A percentile compares a stretch with the other conserved stretches of the same genome.
phyloP scores from a whole-genome alignment of 2,113 vertebrate genomes.

The Cyprinus carpio region DNA sequence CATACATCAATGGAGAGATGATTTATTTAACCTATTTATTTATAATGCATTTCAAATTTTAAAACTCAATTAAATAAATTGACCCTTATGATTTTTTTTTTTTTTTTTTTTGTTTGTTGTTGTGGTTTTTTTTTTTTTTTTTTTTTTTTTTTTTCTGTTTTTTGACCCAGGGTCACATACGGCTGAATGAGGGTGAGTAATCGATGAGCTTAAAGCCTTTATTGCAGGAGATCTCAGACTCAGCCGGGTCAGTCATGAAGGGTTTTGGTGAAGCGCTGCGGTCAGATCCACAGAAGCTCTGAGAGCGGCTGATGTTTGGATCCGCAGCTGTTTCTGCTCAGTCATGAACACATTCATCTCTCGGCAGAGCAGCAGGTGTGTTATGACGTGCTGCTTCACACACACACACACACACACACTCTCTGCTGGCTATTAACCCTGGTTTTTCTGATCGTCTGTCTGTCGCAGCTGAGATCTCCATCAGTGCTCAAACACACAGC shows the following conservation, averaged over 20 bases:
- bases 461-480: neutral
- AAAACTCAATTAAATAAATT: too few species aligned
- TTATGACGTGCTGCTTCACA: slow-evolving; percentile 46
- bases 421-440: slow-evolving; percentile 47
- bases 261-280: too few species aligned
- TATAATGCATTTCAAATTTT: too few species aligned
- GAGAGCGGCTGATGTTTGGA: too few species aligned
- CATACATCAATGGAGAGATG: too few species aligned
- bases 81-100: too few species aligned
- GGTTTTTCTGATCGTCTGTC: slow-evolving; percentile 36
- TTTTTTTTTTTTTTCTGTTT: too few species aligned
- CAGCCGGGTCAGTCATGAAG: too few species aligned
- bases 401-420: slow-evolving; percentile 32
- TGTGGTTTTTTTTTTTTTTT: too few species aligned
- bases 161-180: too few species aligned
- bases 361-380: slow-evolving; percentile 55
- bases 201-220: neutral
- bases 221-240: neutral
- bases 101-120: too few species aligned
- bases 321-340: slow-evolving; percentile 52
- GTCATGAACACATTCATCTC: slow-evolving; percentile 56
- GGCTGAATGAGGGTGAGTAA: neutral
- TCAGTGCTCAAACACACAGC: neutral
- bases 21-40: too few species aligned
- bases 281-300: neutral